A percentile compares a stretch with the other conserved stretches of the same genome.
Conservation (phyloP, 2,888 invertebrate genomes). For the Drosophila melanosoma region DNA sequence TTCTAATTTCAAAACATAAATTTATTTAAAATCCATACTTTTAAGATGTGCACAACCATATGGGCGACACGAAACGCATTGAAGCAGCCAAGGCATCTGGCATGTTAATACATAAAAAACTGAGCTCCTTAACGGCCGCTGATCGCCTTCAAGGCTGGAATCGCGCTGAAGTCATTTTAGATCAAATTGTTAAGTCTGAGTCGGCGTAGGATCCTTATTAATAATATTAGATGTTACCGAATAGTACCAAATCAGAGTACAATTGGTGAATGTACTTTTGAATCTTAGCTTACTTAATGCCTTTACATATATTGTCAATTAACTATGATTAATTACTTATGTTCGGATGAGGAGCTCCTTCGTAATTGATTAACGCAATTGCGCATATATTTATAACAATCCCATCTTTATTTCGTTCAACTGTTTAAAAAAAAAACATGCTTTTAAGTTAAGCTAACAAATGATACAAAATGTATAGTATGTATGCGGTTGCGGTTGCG, state of each 20-base stretch:
- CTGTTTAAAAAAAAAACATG: slow-evolving; percentile 16
- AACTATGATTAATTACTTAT: neutral
- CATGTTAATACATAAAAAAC: slow-evolving; percentile 82
- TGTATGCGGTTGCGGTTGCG: no score
- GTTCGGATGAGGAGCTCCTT: neutral
- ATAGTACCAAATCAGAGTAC: slow-evolving; percentile 16
- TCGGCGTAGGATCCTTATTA: slow-evolving; percentile 12
- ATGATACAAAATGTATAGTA: neutral
- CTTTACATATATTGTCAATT: slow-evolving; percentile 15
- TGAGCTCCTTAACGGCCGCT: slow-evolving; percentile 77
- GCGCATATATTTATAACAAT: neutral
- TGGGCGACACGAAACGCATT: slow-evolving; percentile 81
- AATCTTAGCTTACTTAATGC: slow-evolving; percentile 1
- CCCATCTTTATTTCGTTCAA: neutral
- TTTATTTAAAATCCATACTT: neutral
- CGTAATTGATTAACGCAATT: neutral
- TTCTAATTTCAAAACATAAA: no score
- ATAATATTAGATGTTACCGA: slow-evolving; percentile 19
- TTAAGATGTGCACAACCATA: slow-evolving; percentile 84
- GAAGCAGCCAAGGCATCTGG: slow-evolving; percentile 81
- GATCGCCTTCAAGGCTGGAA: slow-evolving; percentile 61
- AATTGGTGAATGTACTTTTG: slow-evolving; percentile 4
- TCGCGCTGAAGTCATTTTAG: slow-evolving; percentile 32
- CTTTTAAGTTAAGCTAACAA: slow-evolving; percentile 15
- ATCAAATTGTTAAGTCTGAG: slow-evolving; percentile 35